Percentiles rank a stretch among this genome's conserved stretches.
These are phyloP conservation scores for Sebastiscus tertius DNA, from an alignment of 2,797 vertebrate species.

Conservation along the genomic window DNA sequence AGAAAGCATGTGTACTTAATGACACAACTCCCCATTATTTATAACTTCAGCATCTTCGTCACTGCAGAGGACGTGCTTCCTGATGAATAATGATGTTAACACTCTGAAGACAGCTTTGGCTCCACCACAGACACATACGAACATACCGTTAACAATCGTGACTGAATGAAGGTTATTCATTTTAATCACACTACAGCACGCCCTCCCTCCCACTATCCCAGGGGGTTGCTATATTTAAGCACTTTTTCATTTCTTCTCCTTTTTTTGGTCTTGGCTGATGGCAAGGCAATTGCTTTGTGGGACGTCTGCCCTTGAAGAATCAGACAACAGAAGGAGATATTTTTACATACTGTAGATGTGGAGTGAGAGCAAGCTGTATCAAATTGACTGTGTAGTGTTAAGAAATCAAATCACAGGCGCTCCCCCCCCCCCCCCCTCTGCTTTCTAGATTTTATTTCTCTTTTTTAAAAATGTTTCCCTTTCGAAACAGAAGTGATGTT, in stretches of 20 bases:
- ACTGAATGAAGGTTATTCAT: constrained; percentile 80
- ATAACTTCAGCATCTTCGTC: constrained; percentile 53
- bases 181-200: constrained; percentile 78
- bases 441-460: constrained; percentile 18
- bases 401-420: constrained; percentile 48
- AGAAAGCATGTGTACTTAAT: constrained; percentile 46
- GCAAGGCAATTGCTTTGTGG: constrained; percentile 73
- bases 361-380: constrained; percentile 50
- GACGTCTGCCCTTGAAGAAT: constrained; percentile 78
- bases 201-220: constrained; percentile 70
- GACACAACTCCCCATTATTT: constrained; percentile 60
- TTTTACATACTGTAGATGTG: constrained; percentile 69
- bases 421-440: not conserved
- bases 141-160: constrained; percentile 63
- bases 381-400: constrained; percentile 44
- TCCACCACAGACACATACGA: constrained; percentile 36
- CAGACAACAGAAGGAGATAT: constrained; percentile 76
- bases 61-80: constrained; percentile 50
- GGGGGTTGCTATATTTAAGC: constrained; percentile 81
- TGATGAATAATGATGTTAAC: constrained; percentile 64
- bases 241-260: constrained; percentile 73
- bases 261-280: constrained; percentile 73
- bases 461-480: constrained; percentile 13
- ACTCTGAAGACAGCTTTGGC: constrained; percentile 38
- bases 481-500: constrained; percentile 36